Evolutionary conservation across 2,888 invertebrate species (phyloP).

Genomic region (Acanthopleura granulata): DNA sequence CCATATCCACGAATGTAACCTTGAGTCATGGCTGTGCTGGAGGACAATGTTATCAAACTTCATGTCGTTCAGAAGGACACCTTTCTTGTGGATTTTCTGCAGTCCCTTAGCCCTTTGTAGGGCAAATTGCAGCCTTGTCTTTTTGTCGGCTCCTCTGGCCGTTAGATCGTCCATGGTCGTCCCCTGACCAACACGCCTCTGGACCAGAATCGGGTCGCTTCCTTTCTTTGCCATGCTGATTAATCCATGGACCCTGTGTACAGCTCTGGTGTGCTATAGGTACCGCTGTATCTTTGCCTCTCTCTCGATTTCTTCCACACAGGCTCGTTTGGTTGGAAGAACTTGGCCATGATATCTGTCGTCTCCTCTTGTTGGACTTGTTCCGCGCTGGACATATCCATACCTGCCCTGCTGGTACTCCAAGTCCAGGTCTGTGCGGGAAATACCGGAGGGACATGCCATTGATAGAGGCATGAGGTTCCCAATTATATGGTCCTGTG

Average conservation of each 20-base stretch:
- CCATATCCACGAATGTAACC: neutral
- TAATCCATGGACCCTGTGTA: neutral
- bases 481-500: too few species aligned
- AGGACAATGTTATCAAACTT: neutral
- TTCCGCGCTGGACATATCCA: neutral
- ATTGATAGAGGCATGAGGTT: too few species aligned
- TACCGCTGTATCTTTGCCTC: neutral
- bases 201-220: neutral
- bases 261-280: neutral
- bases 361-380: neutral
- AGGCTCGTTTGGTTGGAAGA: neutral
- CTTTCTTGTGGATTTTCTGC: constrained; percentile 9
- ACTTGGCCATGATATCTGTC: neutral
- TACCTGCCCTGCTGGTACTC: neutral
- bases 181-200: neutral
- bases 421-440: neutral
- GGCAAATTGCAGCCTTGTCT: neutral
- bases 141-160: neutral
- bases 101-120: neutral
- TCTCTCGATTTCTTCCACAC: neutral
- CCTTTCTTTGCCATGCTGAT: neutral
- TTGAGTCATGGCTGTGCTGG: neutral
- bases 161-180: neutral
- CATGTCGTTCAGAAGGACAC: constrained; percentile 8
- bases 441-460: neutral